Base-by-base conservation (phyloP, 1,140 invertebrate genomes). In the Alviniconcha marisindica region DNA sequence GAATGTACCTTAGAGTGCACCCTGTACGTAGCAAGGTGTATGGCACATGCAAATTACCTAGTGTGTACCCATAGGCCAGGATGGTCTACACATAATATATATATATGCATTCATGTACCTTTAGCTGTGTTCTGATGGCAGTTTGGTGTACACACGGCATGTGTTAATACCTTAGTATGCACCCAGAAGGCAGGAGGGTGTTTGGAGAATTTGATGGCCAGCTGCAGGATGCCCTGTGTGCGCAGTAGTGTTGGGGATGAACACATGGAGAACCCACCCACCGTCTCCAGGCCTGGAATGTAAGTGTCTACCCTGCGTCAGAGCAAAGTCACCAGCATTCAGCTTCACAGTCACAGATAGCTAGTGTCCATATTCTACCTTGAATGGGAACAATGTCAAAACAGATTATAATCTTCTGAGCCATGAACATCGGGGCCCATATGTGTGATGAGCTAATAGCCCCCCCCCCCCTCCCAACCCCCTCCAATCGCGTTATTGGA, bases 241-340 rank as follows among this genome's bases (percentile, higher is more conserved):
- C 82, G 36, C 12, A 93, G 84, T 21, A 86, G 77, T 63, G 84
- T 33, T 24, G 92, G 91, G 76, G 91, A 83, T 5, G 92, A 93
- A 74, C 85, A 91, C 88, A 93, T 93, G 28, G 92, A 93, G 84
- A 89, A 93, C 14, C 93, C 93, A 36, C 91, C 90, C 24, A 93
- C 88, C 81, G 87, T 86, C 5, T 87, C 85, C 10, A 92, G 76
- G 66, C 88, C 87, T 69, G 93, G 92, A 14, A 93, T 91, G 77
- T 89, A 88, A 71, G 92, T 90, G 85, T 93, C 93, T 12, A 93
- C 90, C 93, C 93, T 94, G n/a, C n/a, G n/a, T n/a, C n/a, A n/a
- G n/a, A n/a, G n/a, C n/a, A n/a, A n/a, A n/a, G n/a, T n/a, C n/a
- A n/a, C n/a, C n/a, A n/a, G n/a, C n/a, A n/a, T n/a, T n/a, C n/a